Evolutionary conservation across 1,140 invertebrate genomes (phyloP), one percentile per base, ranked within the genome.

Genomic region (Globodera ellingtonae): DNA sequence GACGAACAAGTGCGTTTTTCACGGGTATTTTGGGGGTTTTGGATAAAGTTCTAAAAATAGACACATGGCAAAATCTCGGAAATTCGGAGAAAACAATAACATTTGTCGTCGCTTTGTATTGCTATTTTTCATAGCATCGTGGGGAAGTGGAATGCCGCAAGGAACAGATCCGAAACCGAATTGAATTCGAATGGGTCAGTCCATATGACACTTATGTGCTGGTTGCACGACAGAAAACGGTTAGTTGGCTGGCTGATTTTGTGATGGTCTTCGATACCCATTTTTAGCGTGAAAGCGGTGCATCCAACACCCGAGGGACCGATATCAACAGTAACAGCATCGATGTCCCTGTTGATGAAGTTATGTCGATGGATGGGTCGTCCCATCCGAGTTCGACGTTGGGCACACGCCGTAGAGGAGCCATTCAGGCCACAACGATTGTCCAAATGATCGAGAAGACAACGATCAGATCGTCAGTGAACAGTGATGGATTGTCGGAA

Each of bases 201-300:
- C 80, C 80, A 35, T 81, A 75, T 62, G 80, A 81, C 46, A 79
- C n/a, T 35, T 81, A 81, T 56, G 46, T 81, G 69, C 65, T 81
- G 9, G 62, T 35, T 18, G 13, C 71, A 15, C 18, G 75, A 15
- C 35, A 75, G 18, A 59, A 75, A 44, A 65, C 21, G 75, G 78
- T 44, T 46, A 77, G 4, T 59, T 21, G 47, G 46, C 10, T 0
- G 46, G 21, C 15, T 21, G 15, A 52, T 18, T 35, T 73, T 74
- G 52, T 48, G 18, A 35, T 35, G 35, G 35, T 35, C 3, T 2
- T 35, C 35, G 35, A 35, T 35, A 35, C 35, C 35, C 24, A 6
- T 74, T 73, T 13, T 73, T 73, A 13, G 9, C 21, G 24, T 74
- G 13, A 15, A 74, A 59, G 35, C 24, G 8, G 8, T 52, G 52